Percentiles rank a stretch among this genome's conserved stretches.
Evolutionary conservation across 2,888 invertebrate species (phyloP).

Genomic region (Lacanobia oleracea): DNA sequence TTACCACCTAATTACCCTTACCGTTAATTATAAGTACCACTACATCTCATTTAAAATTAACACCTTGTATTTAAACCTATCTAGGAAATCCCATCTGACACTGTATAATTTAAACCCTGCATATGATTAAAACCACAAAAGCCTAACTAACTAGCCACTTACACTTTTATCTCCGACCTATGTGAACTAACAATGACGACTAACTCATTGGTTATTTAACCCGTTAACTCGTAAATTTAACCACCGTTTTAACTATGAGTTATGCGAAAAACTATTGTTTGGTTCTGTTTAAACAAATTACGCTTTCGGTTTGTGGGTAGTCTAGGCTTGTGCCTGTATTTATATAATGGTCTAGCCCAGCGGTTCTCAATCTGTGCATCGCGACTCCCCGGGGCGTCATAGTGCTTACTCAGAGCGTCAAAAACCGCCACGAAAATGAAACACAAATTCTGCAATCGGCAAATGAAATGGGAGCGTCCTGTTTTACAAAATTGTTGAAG

Average conservation of each 20-base stretch:
- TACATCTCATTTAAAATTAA: conserved; percentile 5
- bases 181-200: conserved; percentile 61
- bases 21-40: not conserved
- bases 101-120: conserved; percentile 22
- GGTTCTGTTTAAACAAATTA: conserved; percentile 39
- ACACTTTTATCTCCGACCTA: conserved; percentile 32
- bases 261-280: conserved; percentile 58
- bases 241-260: conserved; percentile 68
- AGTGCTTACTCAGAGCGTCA: too few relatives aligned
- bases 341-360: conserved; percentile 5
- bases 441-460: too few relatives aligned
- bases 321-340: not conserved
- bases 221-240: conserved; percentile 73
- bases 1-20: not conserved
- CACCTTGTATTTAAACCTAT: not conserved
- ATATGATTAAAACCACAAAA: conserved; percentile 24
- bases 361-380: too few relatives aligned
- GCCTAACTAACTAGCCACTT: conserved; percentile 21
- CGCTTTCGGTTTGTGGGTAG: conserved; percentile 28
- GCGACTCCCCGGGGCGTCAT: too few relatives aligned
- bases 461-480: too few relatives aligned
- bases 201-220: conserved; percentile 64
- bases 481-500: too few relatives aligned
- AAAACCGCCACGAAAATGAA: too few relatives aligned
- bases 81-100: conserved; percentile 1